phyloP scores from a whole-genome alignment of 1,140 invertebrate genomes.

The Rhyacophila brunnea region DNA sequence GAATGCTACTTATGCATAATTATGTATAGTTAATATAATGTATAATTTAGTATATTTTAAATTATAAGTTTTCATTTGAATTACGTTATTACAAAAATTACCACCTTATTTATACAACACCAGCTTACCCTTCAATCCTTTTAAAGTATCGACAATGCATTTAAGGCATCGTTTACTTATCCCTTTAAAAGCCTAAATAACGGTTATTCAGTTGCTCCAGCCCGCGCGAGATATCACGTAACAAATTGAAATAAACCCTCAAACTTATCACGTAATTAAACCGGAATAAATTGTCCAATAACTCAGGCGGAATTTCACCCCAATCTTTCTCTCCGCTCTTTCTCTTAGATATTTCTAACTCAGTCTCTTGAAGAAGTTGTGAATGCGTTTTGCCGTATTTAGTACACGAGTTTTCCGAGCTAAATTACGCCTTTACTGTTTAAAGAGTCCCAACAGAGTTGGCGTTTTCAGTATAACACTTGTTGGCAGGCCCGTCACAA shows the following conservation, averaged over 20 bases:
- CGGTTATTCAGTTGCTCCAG: conserved; percentile 11
- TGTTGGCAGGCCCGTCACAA: too few relatives aligned
- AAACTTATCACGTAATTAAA: conserved; percentile 34
- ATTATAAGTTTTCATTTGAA: too few relatives aligned
- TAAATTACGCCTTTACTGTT: conserved; percentile 33
- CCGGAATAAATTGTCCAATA: conserved; percentile 27
- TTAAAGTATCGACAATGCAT: too few relatives aligned
- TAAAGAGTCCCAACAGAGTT: conserved; percentile 17
- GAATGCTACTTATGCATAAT: too few relatives aligned
- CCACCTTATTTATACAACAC: too few relatives aligned
- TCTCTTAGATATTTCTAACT: background rate
- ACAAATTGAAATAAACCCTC: conserved; percentile 32
- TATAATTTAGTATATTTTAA: too few relatives aligned
- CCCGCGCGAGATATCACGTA: conserved; percentile 20
- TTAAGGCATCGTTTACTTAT: conserved; percentile 13
- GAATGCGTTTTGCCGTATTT: conserved; percentile 23
- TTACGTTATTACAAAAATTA: too few relatives aligned
- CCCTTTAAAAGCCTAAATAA: conserved; percentile 24
- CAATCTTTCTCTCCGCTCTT: conserved; percentile 9
- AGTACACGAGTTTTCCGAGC: conserved; percentile 32
- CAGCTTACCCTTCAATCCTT: too few relatives aligned
- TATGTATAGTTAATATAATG: too few relatives aligned
- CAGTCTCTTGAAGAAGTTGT: background rate
- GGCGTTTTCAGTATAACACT: too few relatives aligned
- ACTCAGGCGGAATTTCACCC: conserved; percentile 18